A percentile compares a stretch with the other conserved stretches of the same genome.
Conservation (phyloP, 2,888 invertebrate genomes). For the Conus canariensis region DNA sequence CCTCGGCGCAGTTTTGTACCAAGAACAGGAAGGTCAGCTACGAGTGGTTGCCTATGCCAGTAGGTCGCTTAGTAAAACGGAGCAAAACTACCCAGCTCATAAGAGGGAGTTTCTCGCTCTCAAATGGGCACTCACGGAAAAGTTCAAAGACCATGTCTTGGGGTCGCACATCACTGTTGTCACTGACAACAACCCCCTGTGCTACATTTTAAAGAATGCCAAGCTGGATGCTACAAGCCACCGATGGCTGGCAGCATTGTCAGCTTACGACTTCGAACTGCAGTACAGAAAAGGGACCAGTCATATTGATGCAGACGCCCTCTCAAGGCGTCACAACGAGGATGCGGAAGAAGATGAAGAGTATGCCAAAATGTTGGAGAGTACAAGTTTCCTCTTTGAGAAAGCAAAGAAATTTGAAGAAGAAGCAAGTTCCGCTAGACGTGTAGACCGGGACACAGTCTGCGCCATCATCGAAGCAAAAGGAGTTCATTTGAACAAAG, state of each 20-base stretch:
- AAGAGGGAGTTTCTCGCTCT: constrained; percentile 52
- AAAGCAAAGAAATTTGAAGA: constrained; percentile 4
- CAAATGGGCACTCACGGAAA: constrained; percentile 52
- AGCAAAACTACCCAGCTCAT: constrained; percentile 50
- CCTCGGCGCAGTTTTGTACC: constrained; percentile 52
- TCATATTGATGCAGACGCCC: constrained; percentile 17
- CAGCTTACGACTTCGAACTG: constrained; percentile 19
- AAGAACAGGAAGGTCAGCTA: constrained; percentile 39
- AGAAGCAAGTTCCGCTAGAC: neutral
- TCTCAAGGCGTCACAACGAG: neutral
- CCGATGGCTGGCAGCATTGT: constrained; percentile 16
- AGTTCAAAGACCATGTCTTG: constrained; percentile 36
- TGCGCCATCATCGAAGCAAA: neutral
- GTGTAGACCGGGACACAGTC: neutral
- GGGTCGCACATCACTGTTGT: constrained; percentile 4
- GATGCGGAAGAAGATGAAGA: neutral
- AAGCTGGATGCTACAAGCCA: constrained; percentile 30
- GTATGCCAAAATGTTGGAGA: neutral
- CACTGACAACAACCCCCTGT: constrained; percentile 37
- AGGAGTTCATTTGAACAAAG: neutral
- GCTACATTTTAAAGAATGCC: constrained; percentile 28
- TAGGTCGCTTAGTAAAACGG: constrained; percentile 43
- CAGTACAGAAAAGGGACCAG: neutral
- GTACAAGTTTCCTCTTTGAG: neutral
- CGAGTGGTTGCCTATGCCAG: constrained; percentile 49